These are phyloP conservation scores for Poeciliopsis infans DNA, from an alignment of 2,797 vertebrate species.

Conservation along the genomic window DNA sequence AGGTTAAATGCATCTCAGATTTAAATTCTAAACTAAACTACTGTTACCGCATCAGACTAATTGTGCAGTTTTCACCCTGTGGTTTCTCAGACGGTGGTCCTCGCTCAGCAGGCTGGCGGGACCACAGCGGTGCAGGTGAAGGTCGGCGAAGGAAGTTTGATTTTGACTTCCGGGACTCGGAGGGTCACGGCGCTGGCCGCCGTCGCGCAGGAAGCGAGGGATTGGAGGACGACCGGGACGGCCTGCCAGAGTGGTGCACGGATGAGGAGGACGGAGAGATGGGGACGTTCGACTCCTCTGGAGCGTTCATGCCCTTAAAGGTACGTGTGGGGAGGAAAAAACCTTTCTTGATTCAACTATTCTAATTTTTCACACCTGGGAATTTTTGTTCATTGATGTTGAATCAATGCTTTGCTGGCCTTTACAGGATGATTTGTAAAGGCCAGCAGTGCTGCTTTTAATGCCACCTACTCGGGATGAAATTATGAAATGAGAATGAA, in stretches of 20 bases:
- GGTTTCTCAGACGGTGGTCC: slow-evolving; percentile 81
- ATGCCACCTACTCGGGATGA: not conserved
- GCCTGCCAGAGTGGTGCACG: slow-evolving; percentile 92
- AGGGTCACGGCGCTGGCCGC: slow-evolving; percentile 81
- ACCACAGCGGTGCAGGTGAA: slow-evolving; percentile 80
- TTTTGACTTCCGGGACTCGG: slow-evolving; percentile 89
- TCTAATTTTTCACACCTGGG: not conserved
- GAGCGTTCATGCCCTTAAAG: slow-evolving; percentile 90
- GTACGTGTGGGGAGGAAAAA: not conserved
- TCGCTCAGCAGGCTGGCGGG: slow-evolving; percentile 92
- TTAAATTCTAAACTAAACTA: not conserved
- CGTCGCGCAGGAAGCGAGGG: slow-evolving; percentile 85
- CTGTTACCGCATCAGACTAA: not conserved
- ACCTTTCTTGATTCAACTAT: not conserved
- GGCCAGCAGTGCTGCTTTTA: not conserved
- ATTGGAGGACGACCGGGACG: slow-evolving; percentile 88
- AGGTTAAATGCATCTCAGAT: not conserved
- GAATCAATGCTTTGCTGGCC: not conserved
- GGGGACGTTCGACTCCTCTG: slow-evolving; percentile 94
- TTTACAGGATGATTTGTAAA: not conserved
- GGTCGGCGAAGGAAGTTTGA: slow-evolving; percentile 89
- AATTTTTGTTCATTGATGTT: not conserved
- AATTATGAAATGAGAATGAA: not conserved
- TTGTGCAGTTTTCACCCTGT: not conserved
- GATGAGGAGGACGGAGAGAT: slow-evolving; percentile 92